Evolutionary conservation across 2,797 vertebrate genomes (phyloP).

Genomic region (Champsocephalus gunnari): DNA sequence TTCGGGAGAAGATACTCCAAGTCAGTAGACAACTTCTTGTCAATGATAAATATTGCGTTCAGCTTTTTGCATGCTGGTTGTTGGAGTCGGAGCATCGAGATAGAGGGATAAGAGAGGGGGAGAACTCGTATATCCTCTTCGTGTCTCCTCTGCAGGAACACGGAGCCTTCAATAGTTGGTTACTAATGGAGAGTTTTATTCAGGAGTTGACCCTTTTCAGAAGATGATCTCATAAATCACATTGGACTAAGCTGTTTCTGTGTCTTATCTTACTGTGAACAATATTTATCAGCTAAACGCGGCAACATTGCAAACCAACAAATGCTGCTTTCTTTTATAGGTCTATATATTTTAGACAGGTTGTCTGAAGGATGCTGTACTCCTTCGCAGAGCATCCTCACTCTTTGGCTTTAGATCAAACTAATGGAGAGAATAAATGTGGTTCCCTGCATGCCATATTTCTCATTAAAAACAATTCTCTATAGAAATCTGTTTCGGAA

Average conservation of each 20-base stretch:
- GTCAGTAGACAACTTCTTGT: constrained; percentile 20
- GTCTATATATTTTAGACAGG: neutral
- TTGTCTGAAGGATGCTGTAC: neutral
- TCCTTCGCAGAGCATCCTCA: neutral
- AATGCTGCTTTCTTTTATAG: neutral
- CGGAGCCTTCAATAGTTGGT: neutral
- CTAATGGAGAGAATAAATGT: neutral
- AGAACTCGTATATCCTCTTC: neutral
- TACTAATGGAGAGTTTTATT: neutral
- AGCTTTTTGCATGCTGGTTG: constrained; percentile 17
- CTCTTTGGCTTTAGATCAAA: constrained; percentile 1
- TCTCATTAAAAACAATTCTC: too few species aligned
- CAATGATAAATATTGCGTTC: constrained; percentile 33
- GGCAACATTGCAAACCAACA: neutral
- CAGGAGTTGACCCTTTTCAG: neutral
- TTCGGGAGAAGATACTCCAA: neutral
- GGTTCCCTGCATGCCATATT: neutral
- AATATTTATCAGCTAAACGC: neutral
- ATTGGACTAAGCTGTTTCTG: neutral
- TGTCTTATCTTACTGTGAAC: neutral
- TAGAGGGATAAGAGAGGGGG: neutral
- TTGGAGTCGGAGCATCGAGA: constrained; percentile 9
- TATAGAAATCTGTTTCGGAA: neutral
- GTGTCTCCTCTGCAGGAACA: neutral
- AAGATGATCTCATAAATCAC: neutral